phyloP scores from a whole-genome alignment of 2,888 invertebrate genomes.

The Orgyia antiqua region DNA sequence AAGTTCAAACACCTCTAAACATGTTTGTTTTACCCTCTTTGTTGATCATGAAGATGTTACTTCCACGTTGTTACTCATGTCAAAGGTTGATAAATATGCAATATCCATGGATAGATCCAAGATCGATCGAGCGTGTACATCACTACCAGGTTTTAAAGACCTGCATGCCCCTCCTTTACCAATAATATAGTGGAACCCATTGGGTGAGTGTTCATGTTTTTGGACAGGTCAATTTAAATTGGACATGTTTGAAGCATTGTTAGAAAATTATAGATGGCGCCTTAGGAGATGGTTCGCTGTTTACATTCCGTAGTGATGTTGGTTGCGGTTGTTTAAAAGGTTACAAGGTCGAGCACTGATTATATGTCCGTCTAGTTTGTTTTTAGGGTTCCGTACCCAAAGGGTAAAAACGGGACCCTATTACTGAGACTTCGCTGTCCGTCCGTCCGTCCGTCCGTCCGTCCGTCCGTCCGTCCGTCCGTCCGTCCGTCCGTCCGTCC shows the following conservation, averaged over 20 bases:
- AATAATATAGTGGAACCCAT: constrained; percentile 1
- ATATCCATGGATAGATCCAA: constrained; percentile 65
- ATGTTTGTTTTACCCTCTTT: constrained; percentile 63
- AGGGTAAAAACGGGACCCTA: too few species aligned
- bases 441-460: too few species aligned
- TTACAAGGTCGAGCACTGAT: constrained; percentile 64
- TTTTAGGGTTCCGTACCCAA: too few species aligned
- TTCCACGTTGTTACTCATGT: constrained; percentile 71
- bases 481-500: too few species aligned
- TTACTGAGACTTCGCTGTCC: too few species aligned
- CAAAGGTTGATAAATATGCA: constrained; percentile 79
- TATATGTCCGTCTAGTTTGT: constrained; percentile 63
- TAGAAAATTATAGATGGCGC: constrained; percentile 77
- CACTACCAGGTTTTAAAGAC: constrained; percentile 33
- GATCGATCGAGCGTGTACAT: constrained; percentile 69
- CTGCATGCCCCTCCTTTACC: constrained; percentile 17
- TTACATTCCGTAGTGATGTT: constrained; percentile 71
- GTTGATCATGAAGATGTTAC: constrained; percentile 71
- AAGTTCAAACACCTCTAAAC: constrained; percentile 47
- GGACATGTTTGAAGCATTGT: constrained; percentile 62
- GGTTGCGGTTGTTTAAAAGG: constrained; percentile 62
- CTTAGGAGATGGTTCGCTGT: constrained; percentile 69
- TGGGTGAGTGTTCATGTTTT: constrained; percentile 10
- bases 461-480: too few species aligned
- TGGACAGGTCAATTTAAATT: constrained; percentile 33